Evolutionary conservation across 2,888 invertebrate species (phyloP).

Genomic region (Linnaemya vulpina): DNA sequence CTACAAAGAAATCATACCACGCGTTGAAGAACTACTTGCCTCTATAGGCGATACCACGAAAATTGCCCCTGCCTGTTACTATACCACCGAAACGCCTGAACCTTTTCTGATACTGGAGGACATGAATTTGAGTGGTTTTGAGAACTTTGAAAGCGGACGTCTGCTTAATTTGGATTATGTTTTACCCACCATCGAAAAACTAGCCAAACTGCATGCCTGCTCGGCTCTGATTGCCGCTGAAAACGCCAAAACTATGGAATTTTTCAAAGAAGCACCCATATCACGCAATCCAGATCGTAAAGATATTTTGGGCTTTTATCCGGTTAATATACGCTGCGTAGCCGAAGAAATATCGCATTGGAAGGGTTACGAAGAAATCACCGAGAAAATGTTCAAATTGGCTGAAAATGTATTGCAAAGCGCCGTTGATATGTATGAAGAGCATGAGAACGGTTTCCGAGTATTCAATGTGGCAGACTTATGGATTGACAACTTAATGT

Average conservation of each 20-base stretch:
- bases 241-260: conserved; percentile 78
- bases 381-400: conserved; percentile 81
- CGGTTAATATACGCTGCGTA: conserved; percentile 80
- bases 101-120: conserved; percentile 84
- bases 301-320: conserved; percentile 81
- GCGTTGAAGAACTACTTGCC: conserved; percentile 78
- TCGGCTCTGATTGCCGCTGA: conserved; percentile 81
- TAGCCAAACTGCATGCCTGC: conserved; percentile 85
- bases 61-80: conserved; percentile 81
- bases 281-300: conserved; percentile 81
- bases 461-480: conserved; percentile 81
- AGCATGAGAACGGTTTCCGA: conserved; percentile 77
- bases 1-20: conserved; percentile 80
- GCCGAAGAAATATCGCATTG: conserved; percentile 81
- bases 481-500: conserved; percentile 82
- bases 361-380: conserved; percentile 81
- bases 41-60: conserved; percentile 80
- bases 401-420: conserved; percentile 80
- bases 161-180: conserved; percentile 85
- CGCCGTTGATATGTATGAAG: conserved; percentile 78
- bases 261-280: conserved; percentile 80
- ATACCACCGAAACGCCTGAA: conserved; percentile 81
- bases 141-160: conserved; percentile 84
- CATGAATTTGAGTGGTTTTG: conserved; percentile 84
- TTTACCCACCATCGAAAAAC: conserved; percentile 83